Evolutionary conservation across 2,888 invertebrate genomes (phyloP).

Genomic region (Tricholauxania praeusta): DNA sequence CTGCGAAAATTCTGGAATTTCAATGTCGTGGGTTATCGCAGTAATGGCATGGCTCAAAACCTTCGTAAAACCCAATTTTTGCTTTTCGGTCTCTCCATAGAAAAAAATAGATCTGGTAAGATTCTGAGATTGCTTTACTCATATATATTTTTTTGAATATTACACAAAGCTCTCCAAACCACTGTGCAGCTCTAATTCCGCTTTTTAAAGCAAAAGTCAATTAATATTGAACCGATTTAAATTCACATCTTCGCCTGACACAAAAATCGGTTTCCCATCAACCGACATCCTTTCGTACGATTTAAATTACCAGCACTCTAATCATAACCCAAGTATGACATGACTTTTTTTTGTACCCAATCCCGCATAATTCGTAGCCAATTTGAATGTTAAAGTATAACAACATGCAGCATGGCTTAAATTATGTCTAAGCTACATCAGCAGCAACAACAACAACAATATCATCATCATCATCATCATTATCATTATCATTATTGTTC

Average conservation of each 20-base stretch:
- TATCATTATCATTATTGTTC: conserved; percentile 3
- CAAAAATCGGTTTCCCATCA: too few relatives aligned
- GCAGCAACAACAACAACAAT: neutral
- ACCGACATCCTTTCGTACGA: too few relatives aligned
- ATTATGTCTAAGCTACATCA: conserved; percentile 12
- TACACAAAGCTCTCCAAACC: too few relatives aligned
- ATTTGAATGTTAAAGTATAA: conserved; percentile 18
- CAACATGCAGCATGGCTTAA: neutral
- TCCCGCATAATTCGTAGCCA: neutral
- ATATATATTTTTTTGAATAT: too few relatives aligned
- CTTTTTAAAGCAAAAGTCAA: conserved; percentile 17
- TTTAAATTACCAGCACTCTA: neutral
- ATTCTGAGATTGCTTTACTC: too few relatives aligned
- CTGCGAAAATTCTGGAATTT: too few relatives aligned
- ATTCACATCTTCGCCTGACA: neutral
- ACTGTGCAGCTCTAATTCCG: neutral
- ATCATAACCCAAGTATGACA: conserved; percentile 25
- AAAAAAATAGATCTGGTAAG: too few relatives aligned
- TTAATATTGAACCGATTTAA: conserved; percentile 15
- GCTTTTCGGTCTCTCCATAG: too few relatives aligned
- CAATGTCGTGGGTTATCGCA: too few relatives aligned
- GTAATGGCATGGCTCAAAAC: too few relatives aligned
- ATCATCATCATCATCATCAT: neutral
- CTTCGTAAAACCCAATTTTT: too few relatives aligned
- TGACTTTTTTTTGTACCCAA: conserved; percentile 6